A percentile compares a stretch with the other conserved stretches of the same genome.
phyloP scores from a whole-genome alignment of 2,113 vertebrate genomes.

The Furnarius figulus region DNA sequence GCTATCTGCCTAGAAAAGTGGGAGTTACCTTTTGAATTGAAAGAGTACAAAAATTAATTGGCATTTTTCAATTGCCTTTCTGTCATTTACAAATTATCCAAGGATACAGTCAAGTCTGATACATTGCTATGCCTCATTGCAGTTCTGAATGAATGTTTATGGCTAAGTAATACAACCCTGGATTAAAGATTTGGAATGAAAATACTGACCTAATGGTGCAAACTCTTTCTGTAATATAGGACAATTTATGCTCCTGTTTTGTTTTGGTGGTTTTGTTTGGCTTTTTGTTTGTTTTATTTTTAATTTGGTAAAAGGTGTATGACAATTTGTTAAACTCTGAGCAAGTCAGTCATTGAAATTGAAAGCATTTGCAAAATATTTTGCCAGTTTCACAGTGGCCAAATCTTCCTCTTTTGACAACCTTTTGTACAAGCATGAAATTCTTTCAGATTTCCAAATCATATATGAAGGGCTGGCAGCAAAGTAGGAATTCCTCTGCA shows the following conservation, averaged over 20 bases:
- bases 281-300: neutral
- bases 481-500: neutral
- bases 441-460: neutral
- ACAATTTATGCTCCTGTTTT: neutral
- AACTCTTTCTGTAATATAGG: neutral
- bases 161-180: neutral
- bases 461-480: neutral
- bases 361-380: neutral
- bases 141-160: constrained; percentile 25
- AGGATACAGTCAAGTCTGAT: neutral
- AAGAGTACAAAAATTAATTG: neutral
- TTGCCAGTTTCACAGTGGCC: neutral
- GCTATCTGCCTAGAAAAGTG: neutral
- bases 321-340: neutral
- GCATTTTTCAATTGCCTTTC: neutral
- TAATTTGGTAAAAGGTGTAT: neutral
- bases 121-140: neutral
- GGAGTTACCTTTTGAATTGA: neutral
- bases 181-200: constrained; percentile 8
- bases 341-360: neutral
- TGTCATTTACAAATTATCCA: neutral
- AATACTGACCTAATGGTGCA: neutral
- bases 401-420: neutral
- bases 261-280: neutral
- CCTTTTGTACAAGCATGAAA: neutral